Percentiles rank a stretch among this genome's conserved stretches.
Evolutionary conservation across 2,888 invertebrate species (phyloP).

Genomic region (Hermaeophaga mercurialis): DNA sequence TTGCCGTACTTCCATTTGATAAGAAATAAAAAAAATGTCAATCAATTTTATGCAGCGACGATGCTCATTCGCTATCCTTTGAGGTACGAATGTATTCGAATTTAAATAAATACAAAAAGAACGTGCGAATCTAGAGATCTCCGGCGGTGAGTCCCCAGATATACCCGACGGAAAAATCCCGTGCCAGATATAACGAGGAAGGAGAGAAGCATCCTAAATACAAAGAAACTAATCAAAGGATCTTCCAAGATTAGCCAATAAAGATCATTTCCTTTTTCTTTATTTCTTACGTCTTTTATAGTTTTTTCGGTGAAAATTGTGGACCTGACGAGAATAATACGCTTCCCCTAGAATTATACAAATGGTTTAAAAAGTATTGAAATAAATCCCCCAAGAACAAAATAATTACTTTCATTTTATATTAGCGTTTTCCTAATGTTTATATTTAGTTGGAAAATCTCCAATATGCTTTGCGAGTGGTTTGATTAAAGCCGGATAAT

Average conservation of each 20-base stretch:
- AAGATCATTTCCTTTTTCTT: neutral
- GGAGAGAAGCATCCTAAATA: neutral
- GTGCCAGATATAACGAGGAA: neutral
- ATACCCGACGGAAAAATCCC: neutral
- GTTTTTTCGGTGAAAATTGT: neutral
- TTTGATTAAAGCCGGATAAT: too few species aligned
- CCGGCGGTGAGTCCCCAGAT: neutral
- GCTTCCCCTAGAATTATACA: too few species aligned
- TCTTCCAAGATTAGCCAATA: neutral
- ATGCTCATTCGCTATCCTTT: neutral
- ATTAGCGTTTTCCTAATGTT: too few species aligned
- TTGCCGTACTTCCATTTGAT: too few species aligned
- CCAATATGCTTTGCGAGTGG: too few species aligned
- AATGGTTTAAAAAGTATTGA: too few species aligned
- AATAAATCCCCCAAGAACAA: too few species aligned
- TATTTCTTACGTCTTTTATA: neutral
- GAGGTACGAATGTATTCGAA: neutral
- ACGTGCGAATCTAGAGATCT: neutral
- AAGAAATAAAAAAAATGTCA: too few species aligned
- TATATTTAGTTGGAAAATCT: too few species aligned
- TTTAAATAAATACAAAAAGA: conserved; percentile 1
- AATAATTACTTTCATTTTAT: too few species aligned
- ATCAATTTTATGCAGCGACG: neutral
- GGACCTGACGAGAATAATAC: conserved; percentile 6
- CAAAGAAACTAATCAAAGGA: conserved; percentile 9